A percentile compares a stretch with the other conserved stretches of the same genome.
Evolutionary conservation across 2,113 vertebrate species (phyloP).

Genomic region (Terrapene triunguis): DNA sequence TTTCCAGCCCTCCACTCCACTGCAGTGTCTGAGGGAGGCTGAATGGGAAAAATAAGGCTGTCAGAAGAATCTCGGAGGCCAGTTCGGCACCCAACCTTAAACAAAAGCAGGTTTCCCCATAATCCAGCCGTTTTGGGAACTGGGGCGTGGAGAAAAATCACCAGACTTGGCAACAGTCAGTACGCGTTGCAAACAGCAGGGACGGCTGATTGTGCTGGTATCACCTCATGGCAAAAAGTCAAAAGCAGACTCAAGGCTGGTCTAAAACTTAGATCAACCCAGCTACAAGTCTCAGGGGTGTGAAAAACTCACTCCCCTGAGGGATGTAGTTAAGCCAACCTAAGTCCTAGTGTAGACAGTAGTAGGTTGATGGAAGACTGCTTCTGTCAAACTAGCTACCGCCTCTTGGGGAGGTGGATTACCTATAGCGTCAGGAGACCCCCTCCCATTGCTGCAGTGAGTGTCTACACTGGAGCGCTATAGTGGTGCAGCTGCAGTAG

Average conservation of each 20-base stretch:
- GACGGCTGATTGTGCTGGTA: background rate
- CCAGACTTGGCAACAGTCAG: background rate
- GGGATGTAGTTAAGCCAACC: background rate
- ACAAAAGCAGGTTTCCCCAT: background rate
- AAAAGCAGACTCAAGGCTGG: background rate
- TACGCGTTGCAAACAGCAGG: background rate
- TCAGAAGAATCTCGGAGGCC: no score
- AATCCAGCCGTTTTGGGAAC: background rate
- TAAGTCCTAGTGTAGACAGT: background rate
- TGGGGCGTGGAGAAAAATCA: background rate
- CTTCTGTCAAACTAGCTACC: background rate
- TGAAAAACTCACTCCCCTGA: background rate
- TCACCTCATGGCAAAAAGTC: background rate
- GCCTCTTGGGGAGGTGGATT: background rate
- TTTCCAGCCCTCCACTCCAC: no score
- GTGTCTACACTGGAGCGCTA: background rate
- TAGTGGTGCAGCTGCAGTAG: background rate
- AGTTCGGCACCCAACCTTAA: background rate
- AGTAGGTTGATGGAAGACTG: background rate
- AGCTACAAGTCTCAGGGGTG: no score
- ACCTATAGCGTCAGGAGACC: background rate
- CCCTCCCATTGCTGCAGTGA: background rate
- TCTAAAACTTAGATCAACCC: background rate
- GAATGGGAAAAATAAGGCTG: no score
- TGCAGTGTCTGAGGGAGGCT: no score